Evolutionary conservation across 2,888 invertebrate species (phyloP), one percentile per base, ranked within the genome.

Genomic region (Cosmorhoe ocellata): DNA sequence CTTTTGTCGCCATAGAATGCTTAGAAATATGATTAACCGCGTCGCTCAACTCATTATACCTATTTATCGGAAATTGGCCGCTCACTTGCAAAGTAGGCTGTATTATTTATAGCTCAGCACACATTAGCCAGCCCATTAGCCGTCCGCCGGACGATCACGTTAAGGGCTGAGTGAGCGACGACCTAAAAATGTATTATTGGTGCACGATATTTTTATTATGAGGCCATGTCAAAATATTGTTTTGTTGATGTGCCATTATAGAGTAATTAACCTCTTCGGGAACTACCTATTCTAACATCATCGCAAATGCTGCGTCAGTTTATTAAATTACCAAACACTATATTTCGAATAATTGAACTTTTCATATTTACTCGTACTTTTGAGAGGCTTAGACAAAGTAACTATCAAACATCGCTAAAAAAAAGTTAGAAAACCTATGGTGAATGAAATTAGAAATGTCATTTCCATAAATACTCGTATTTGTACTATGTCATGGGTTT

Each of bases 71-170:
- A 67, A 69, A 75, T 63, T 64, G 59, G 45, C 47, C 58, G 55
- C 61, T 55, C 67, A 68, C 69, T 72, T 69, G 64, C 67, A 71
- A 73, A 71, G 64, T 72, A 69, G 74, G 68, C 64, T 68, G 66
- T 70, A 70, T 71, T 84, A 84, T 82, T 81, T 75, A 81, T 84
- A 82, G 72, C 72, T 58, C 54, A 70, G 67, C 75, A 77, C 75
- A 80, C 74, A 79, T 83, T 78, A 79, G 73, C 77, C 56, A 59
- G 67, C 74, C 79, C 77, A 84, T 84, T 83, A 83, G 67, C 61
- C 70, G 71, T 67, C 61, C 70, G 71, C 76, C 77, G 74, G 71
- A 60, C 70, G 63, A 74, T 69, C 59, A 63, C 74, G 76, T 77
- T 79, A 75, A 78, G 78, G 73, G 73, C 74, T 71, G 76, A 73